Evolutionary conservation across 1,140 invertebrate species (phyloP), one percentile per base, ranked within the genome.

Genomic region (Brachionus angularis): DNA sequence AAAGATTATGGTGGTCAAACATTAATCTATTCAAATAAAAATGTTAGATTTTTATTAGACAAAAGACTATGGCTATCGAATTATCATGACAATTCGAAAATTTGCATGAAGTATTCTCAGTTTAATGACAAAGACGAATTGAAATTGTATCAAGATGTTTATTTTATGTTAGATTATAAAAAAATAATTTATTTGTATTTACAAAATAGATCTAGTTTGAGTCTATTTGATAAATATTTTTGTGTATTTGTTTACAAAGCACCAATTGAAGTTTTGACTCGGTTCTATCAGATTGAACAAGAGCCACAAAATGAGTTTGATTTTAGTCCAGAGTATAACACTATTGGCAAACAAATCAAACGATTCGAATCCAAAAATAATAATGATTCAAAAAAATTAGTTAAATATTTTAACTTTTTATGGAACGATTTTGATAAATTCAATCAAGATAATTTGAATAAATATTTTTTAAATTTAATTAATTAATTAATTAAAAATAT

Each of bases 61-160:
- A 47, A 50, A n/a, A 47, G 33, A 23, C 5, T 67, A 21, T 67
- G 62, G 62, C 10, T 47, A 21, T 18, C 14, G 7, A 67, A 67
- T 31, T n/a, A 31, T 34, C 62, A 67, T 18, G 62, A 67, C 23
- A 67, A 67, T 46, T 46, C 62, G 5, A 67, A 50, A 16, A 67
- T 67, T 25, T 67, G 62, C 25, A 67, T 67, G 62, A 67, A 67
- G 27, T 67, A 47, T 47, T 34, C 42, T 29, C 62, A 67, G 47
- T 67, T 67, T 36, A 67, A 46, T 29, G 62, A 67, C 12, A 18
- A 18, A 18, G 47, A 29, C 23, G 62, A 67, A 36, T 27, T 67
- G 5, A 58, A 58, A 3, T 8, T 58, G 8, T 58, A 58, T 33
- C 53, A 58, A 23, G 53, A 58, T 25, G 53, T 39, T 21, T 58